These are phyloP conservation scores for Echeneis naucrates DNA, from an alignment of 2,797 vertebrate species.

Conservation along the genomic window DNA sequence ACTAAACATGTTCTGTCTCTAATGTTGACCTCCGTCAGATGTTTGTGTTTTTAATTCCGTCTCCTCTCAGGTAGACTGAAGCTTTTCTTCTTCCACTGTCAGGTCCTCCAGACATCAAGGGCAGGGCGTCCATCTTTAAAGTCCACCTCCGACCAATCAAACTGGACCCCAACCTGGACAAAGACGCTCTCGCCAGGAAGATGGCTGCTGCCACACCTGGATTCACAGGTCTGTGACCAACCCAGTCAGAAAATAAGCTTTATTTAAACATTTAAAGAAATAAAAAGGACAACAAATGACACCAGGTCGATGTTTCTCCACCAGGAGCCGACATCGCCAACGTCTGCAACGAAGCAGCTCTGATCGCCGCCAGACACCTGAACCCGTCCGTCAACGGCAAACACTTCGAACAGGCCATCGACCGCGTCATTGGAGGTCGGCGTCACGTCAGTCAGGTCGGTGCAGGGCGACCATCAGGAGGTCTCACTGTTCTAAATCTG, in stretches of 20 bases:
- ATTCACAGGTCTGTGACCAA: conserved; percentile 80
- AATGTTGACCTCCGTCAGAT: too few relatives aligned
- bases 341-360: conserved; percentile 86
- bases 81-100: conserved; percentile 1
- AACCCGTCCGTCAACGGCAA: conserved; percentile 69
- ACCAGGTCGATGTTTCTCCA: background rate
- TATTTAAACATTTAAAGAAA: too few relatives aligned
- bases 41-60: too few relatives aligned
- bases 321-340: conserved; percentile 83
- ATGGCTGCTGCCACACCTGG: conserved; percentile 84
- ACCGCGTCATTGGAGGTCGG: conserved; percentile 85
- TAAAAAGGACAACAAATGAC: background rate
- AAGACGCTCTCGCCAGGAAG: conserved; percentile 80
- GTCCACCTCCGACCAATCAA: conserved; percentile 86
- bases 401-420: conserved; percentile 87
- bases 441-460: background rate
- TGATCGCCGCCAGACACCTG: conserved; percentile 83
- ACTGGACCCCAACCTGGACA: conserved; percentile 73
- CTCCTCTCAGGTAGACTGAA: background rate
- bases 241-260: too few relatives aligned
- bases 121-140: conserved; percentile 88
- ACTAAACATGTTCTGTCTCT: too few relatives aligned
- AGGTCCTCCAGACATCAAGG: conserved; percentile 89
- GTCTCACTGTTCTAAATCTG: too few relatives aligned
- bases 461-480: too few relatives aligned